Evolutionary conservation across 2,113 vertebrate genomes (phyloP).

Genomic region (Thamnophis sirtalis): DNA sequence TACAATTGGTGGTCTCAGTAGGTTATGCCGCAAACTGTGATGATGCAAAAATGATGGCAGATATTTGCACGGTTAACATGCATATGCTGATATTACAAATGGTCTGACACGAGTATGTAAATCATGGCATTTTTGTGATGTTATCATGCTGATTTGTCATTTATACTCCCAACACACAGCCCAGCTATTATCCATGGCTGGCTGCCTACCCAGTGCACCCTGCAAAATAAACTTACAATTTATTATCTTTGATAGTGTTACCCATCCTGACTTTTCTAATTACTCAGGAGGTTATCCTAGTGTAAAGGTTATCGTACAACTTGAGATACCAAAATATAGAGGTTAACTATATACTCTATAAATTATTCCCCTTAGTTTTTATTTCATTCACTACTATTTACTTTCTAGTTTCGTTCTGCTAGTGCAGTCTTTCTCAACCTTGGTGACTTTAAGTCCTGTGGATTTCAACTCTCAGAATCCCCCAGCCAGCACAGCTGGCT

Average conservation of each 20-base stretch:
- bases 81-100: background rate
- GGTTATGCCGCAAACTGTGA: background rate
- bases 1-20: background rate
- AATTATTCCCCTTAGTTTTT: background rate
- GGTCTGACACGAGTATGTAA: background rate
- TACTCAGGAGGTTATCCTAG: background rate
- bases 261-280: background rate
- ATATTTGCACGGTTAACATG: background rate
- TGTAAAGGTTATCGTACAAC: background rate
- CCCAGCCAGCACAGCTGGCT: too few species aligned
- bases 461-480: too few species aligned
- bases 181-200: background rate
- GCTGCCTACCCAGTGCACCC: background rate
- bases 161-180: background rate
- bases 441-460: too few species aligned
- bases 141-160: background rate
- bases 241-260: background rate
- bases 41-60: background rate
- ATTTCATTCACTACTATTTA: background rate
- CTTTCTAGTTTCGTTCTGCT: background rate
- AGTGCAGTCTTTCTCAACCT: background rate
- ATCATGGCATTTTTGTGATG: background rate
- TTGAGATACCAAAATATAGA: background rate
- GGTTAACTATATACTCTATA: background rate
- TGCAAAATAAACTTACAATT: background rate